These are phyloP conservation scores for Nymphalis polychloros DNA, from an alignment of 2,888 invertebrate genomes.

Conservation along the genomic window DNA sequence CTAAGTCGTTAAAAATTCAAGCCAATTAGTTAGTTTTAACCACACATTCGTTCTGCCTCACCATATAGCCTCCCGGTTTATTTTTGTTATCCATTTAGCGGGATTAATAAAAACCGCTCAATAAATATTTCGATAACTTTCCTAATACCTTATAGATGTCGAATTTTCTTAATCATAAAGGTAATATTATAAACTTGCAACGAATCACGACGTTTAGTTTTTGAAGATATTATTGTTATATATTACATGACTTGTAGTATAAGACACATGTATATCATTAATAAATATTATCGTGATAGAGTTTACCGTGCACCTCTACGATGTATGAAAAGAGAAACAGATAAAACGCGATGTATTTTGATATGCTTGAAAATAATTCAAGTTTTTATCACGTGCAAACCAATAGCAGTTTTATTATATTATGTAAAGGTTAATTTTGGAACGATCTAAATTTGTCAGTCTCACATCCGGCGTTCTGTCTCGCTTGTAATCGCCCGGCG, in stretches of 20 bases:
- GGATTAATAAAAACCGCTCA: constrained; percentile 22
- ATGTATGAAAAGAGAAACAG: neutral
- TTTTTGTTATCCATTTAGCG: constrained; percentile 28
- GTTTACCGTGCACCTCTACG: neutral
- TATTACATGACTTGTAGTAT: too few relatives aligned
- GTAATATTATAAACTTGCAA: neutral
- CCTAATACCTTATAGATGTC: neutral
- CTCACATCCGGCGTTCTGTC: constrained; percentile 55
- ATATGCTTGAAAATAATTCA: neutral
- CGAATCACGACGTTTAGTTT: too few relatives aligned
- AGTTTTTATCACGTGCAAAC: neutral
- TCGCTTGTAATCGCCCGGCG: constrained; percentile 47
- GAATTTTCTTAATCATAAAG: neutral
- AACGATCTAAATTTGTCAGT: constrained; percentile 62
- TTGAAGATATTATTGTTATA: too few relatives aligned
- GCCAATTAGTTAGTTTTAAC: constrained; percentile 59
- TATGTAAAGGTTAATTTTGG: constrained; percentile 42
- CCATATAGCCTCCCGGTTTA: constrained; percentile 26
- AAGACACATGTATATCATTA: too few relatives aligned
- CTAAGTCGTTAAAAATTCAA: constrained; percentile 76
- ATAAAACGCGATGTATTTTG: neutral
- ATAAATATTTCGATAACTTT: neutral
- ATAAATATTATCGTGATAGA: neutral
- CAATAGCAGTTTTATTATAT: constrained; percentile 14
- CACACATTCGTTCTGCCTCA: constrained; percentile 32